Evolutionary conservation across 2,797 vertebrate genomes (phyloP).

Genomic region (Schizopygopsis pylzovi): DNA sequence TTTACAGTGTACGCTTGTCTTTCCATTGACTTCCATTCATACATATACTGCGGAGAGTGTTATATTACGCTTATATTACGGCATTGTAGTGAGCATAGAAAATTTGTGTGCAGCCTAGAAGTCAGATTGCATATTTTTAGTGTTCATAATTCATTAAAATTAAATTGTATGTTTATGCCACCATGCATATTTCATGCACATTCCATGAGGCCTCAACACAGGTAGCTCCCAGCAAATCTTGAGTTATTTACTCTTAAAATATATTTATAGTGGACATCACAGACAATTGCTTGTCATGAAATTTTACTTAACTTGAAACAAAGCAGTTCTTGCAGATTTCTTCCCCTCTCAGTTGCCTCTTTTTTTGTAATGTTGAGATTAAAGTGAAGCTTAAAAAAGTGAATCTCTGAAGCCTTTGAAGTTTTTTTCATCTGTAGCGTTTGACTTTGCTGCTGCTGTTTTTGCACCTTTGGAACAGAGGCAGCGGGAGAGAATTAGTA

Average conservation of each 20-base stretch:
- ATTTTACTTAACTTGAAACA: neutral
- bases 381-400: constrained; percentile 63
- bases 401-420: constrained; percentile 58
- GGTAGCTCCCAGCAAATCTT: neutral
- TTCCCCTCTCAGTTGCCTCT: constrained; percentile 25
- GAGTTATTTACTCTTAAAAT: neutral
- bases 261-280: neutral
- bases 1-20: neutral
- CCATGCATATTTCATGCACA: neutral
- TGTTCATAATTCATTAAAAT: neutral
- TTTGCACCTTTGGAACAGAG: constrained; percentile 44
- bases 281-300: neutral
- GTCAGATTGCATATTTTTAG: neutral
- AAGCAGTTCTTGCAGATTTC: neutral
- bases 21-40: neutral
- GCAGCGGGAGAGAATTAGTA: constrained; percentile 54
- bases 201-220: neutral
- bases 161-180: neutral
- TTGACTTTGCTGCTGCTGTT: constrained; percentile 28
- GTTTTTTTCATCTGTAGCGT: constrained; percentile 28
- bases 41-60: neutral
- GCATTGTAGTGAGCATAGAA: neutral
- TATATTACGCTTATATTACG: neutral
- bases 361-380: constrained; percentile 53
- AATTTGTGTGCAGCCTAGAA: neutral